These are phyloP conservation scores for Calypte anna DNA, from an alignment of 2,113 vertebrate genomes.

Conservation along the genomic window DNA sequence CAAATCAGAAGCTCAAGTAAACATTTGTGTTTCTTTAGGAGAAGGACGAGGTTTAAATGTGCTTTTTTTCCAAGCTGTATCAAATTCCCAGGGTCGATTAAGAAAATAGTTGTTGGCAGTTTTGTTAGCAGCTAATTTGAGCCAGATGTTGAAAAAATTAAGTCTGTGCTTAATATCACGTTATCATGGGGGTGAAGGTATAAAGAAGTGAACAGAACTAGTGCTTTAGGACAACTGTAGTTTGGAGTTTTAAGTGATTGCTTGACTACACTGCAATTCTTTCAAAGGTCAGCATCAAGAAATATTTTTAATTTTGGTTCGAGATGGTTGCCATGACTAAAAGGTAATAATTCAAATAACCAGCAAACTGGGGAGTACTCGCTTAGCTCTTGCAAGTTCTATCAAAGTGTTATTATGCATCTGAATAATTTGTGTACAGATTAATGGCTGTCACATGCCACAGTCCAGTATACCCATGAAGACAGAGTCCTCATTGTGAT, in stretches of 20 bases:
- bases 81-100: slow-evolving; percentile 69
- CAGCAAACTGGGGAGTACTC: background rate
- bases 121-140: slow-evolving; percentile 67
- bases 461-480: background rate
- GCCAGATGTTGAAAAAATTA: slow-evolving; percentile 62
- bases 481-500: background rate
- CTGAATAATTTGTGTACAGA: background rate
- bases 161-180: slow-evolving; percentile 50
- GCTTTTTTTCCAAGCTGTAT: slow-evolving; percentile 61
- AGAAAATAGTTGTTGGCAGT: slow-evolving; percentile 70
- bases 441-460: background rate
- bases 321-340: background rate
- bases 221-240: background rate
- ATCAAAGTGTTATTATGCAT: background rate
- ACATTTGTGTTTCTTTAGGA: slow-evolving; percentile 66
- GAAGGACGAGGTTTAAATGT: slow-evolving; percentile 55
- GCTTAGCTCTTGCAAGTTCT: background rate
- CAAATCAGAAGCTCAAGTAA: slow-evolving; percentile 70
- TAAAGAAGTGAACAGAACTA: slow-evolving; percentile 31
- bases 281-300: background rate
- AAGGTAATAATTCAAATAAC: slow-evolving; percentile 1
- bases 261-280: background rate
- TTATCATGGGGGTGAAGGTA: slow-evolving; percentile 28
- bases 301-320: slow-evolving; percentile 15
- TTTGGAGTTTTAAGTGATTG: slow-evolving; percentile 22